A percentile compares a stretch with the other conserved stretches of the same genome.
These are phyloP conservation scores for Oryzias sinensis DNA, from an alignment of 2,797 vertebrate species.

Conservation along the genomic window DNA sequence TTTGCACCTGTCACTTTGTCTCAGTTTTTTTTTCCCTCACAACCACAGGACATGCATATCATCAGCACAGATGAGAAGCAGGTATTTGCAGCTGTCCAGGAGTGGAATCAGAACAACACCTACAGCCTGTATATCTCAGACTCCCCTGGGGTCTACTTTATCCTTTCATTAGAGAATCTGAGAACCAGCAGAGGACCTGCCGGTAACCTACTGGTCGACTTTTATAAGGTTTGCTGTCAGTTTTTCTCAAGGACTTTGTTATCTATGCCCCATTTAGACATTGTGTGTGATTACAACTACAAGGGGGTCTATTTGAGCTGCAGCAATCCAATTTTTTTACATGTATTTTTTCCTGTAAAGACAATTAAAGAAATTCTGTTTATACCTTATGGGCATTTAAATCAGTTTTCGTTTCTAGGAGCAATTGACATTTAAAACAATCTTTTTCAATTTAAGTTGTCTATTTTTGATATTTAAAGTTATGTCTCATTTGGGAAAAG, in stretches of 20 bases:
- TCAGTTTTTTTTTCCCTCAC: slow-evolving; percentile 11
- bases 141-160: slow-evolving; percentile 89
- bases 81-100: slow-evolving; percentile 93
- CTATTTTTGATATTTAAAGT: no score
- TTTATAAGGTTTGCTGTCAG: slow-evolving; percentile 89
- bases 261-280: background rate
- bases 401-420: no score
- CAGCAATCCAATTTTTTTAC: no score
- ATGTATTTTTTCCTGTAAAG: no score
- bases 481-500: no score
- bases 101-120: slow-evolving; percentile 96
- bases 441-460: no score
- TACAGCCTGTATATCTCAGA: slow-evolving; percentile 97
- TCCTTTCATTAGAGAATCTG: slow-evolving; percentile 90
- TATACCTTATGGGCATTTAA: no score
- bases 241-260: slow-evolving; percentile 28
- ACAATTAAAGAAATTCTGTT: no score
- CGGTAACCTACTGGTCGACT: slow-evolving; percentile 93
- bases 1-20: slow-evolving; percentile 6
- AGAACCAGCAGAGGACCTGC: slow-evolving; percentile 88
- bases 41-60: slow-evolving; percentile 93
- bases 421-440: no score
- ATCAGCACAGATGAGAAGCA: slow-evolving; percentile 96
- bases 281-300: no score
- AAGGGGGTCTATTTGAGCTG: no score